These are phyloP conservation scores for Choreutis nemorana DNA, from an alignment of 2,888 invertebrate genomes.

Conservation along the genomic window DNA sequence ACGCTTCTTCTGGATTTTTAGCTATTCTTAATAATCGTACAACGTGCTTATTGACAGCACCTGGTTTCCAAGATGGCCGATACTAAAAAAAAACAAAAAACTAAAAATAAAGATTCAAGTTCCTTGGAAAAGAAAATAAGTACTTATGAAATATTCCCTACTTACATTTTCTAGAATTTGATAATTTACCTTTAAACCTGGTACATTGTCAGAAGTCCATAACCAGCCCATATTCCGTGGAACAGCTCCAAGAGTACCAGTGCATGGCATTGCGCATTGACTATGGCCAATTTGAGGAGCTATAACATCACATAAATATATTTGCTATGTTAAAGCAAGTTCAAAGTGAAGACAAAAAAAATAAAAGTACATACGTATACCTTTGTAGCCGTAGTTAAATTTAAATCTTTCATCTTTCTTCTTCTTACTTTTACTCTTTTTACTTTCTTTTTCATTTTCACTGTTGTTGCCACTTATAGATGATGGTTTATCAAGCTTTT, in stretches of 20 bases:
- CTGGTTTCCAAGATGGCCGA: slow-evolving; percentile 52
- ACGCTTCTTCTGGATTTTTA: slow-evolving; percentile 33
- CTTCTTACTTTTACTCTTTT: slow-evolving; percentile 33
- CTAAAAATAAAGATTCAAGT: slow-evolving; percentile 13
- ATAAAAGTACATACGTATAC: slow-evolving; percentile 49
- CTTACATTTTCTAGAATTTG: slow-evolving; percentile 3
- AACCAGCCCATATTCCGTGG: slow-evolving; percentile 61
- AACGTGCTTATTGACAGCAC: slow-evolving; percentile 48
- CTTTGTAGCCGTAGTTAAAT: slow-evolving; percentile 55
- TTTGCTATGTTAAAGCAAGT: slow-evolving; percentile 3
- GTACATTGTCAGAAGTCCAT: slow-evolving; percentile 47
- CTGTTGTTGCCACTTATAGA: slow-evolving; percentile 7
- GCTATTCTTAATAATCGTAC: slow-evolving; percentile 41
- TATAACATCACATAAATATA: slow-evolving; percentile 16
- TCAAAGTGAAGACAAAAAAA: slow-evolving; percentile 10
- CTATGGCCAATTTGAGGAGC: slow-evolving; percentile 55
- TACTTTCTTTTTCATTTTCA: slow-evolving; percentile 36
- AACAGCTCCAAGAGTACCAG: slow-evolving; percentile 31
- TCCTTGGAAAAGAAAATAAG: slow-evolving; percentile 9
- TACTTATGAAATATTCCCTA: slow-evolving; percentile 1
- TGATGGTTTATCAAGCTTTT: slow-evolving; percentile 13
- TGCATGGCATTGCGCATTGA: slow-evolving; percentile 37
- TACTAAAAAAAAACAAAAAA: slow-evolving; percentile 36
- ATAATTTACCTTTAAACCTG: slow-evolving; percentile 41
- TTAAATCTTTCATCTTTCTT: slow-evolving; percentile 42